phyloP scores from a whole-genome alignment of 2,797 vertebrate species.

The Propithecus deckenii region DNA sequence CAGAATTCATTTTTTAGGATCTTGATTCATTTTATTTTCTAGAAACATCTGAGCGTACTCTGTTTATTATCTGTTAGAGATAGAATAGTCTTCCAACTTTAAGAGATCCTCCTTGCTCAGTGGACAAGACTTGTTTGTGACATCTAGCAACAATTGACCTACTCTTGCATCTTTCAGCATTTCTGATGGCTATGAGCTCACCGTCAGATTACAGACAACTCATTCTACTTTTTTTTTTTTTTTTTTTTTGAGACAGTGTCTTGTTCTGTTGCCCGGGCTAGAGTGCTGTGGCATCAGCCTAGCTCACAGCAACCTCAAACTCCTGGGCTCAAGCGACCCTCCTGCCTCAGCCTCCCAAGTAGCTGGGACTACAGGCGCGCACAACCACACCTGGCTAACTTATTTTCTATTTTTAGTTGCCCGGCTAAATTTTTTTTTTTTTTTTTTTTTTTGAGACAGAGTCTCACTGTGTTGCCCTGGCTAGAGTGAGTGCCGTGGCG shows the following conservation, averaged over 20 bases:
- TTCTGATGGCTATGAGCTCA: not conserved
- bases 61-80: not conserved
- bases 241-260: too few relatives aligned
- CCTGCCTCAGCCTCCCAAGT: too few relatives aligned
- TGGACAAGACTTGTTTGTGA: not conserved
- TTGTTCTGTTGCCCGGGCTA: too few relatives aligned
- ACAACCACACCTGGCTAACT: too few relatives aligned
- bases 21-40: constrained; percentile 9
- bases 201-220: not conserved
- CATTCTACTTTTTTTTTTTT: not conserved
- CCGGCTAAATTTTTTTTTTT: not conserved
- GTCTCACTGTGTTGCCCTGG: too few relatives aligned
- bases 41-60: not conserved
- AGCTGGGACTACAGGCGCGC: too few relatives aligned
- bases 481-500: too few relatives aligned
- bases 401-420: too few relatives aligned
- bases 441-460: too few relatives aligned
- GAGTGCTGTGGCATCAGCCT: too few relatives aligned
- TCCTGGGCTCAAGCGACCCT: too few relatives aligned
- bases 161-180: not conserved
- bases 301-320: too few relatives aligned
- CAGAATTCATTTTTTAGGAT: not conserved
- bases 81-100: not conserved
- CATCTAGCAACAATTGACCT: not conserved
- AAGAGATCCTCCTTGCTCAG: not conserved